Conservation (phyloP, 2,113 vertebrate species). For the Chionis minor region DNA sequence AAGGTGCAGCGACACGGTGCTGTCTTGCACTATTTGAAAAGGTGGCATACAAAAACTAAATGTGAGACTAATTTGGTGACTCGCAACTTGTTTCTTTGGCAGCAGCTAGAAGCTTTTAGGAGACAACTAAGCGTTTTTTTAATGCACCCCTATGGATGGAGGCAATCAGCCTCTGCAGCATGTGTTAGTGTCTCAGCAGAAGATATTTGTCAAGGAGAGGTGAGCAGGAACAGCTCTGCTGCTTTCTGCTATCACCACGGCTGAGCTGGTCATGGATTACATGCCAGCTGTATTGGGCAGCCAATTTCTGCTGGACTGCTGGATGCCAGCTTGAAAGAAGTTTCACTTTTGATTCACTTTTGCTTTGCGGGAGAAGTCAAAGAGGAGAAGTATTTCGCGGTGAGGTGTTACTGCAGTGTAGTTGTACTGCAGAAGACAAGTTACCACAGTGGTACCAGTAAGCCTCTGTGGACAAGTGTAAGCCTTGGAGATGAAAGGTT, state of each 20-base stretch:
- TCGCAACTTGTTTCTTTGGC: neutral
- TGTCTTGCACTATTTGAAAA: neutral
- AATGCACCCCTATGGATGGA: neutral
- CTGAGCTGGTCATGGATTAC: neutral
- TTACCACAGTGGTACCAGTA: neutral
- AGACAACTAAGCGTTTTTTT: neutral
- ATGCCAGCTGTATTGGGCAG: neutral
- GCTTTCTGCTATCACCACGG: neutral
- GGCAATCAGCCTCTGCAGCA: neutral
- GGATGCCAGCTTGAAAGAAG: neutral
- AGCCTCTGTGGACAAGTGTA: neutral
- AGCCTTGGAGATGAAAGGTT: neutral
- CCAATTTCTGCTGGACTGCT: neutral
- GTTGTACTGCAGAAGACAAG: neutral
- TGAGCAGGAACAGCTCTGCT: neutral
- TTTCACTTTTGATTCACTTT: neutral
- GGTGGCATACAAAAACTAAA: neutral
- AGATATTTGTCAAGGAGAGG: neutral
- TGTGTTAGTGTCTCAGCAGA: neutral
- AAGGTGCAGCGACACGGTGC: neutral
- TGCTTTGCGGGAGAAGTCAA: neutral
- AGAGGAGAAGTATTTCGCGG: neutral
- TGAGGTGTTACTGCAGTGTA: neutral
- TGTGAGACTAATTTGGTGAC: neutral
- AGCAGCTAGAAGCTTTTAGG: no score